These are phyloP conservation scores for Micronycteris hirsuta DNA, from an alignment of 2,113 vertebrate genomes.

Conservation along the genomic window DNA sequence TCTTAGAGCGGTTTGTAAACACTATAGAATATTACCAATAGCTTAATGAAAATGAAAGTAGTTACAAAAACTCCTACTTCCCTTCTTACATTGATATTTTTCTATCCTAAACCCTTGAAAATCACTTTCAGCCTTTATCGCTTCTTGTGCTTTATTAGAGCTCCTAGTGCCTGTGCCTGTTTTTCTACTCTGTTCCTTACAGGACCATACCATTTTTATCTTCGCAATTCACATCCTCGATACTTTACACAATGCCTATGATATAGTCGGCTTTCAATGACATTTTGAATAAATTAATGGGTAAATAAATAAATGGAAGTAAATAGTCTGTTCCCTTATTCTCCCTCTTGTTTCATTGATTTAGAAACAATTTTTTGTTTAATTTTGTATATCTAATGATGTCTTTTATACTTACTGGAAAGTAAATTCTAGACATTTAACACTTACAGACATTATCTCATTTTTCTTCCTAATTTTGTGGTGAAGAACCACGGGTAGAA, in stretches of 20 bases:
- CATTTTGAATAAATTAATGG: neutral
- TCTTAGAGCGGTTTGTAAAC: neutral
- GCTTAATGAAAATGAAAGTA: neutral
- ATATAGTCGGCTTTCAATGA: neutral
- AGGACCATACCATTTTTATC: neutral
- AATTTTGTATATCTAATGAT: neutral
- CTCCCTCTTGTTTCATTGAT: neutral
- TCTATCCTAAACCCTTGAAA: neutral
- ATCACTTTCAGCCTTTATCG: neutral
- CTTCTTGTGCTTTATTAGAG: neutral
- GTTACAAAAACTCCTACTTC: neutral
- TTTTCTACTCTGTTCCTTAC: neutral
- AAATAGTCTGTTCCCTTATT: neutral
- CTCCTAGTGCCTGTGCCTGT: neutral
- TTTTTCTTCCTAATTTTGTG: slow-evolving; percentile 36
- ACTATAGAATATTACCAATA: neutral
- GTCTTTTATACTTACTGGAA: neutral
- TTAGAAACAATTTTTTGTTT: neutral
- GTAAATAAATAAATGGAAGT: neutral
- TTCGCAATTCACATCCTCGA: neutral
- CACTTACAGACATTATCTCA: slow-evolving; percentile 46
- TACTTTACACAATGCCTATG: neutral
- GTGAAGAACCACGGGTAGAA: neutral
- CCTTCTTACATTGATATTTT: neutral
- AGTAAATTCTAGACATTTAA: neutral